These are phyloP conservation scores for Calyptommatus sinebrachiatus DNA, from an alignment of 2,113 vertebrate species.

Conservation along the genomic window DNA sequence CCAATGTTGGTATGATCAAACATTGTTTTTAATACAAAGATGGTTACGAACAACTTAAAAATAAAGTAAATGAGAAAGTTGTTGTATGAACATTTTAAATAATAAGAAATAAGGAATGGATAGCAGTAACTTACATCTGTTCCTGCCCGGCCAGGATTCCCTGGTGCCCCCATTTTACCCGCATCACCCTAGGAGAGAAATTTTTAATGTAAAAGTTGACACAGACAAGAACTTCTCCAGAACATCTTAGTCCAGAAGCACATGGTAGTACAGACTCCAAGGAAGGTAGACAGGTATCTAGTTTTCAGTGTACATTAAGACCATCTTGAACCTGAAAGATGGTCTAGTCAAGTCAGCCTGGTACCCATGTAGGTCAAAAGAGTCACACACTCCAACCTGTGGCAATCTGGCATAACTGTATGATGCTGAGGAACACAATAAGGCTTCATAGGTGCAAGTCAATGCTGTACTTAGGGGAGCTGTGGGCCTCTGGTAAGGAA, in stretches of 20 bases:
- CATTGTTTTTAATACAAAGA: no score
- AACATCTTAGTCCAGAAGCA: no score
- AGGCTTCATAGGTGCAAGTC: no score
- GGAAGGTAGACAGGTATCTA: not conserved
- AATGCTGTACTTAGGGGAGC: no score
- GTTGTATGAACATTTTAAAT: not conserved
- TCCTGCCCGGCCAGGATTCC: slow-evolving; percentile 79
- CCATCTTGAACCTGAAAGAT: not conserved
- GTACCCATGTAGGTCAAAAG: not conserved
- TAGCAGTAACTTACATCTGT: slow-evolving; percentile 75
- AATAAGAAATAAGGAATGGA: not conserved
- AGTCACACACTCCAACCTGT: no score
- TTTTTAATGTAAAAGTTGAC: not conserved
- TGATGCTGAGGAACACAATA: no score
- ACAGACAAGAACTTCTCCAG: not conserved
- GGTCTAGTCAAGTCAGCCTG: not conserved
- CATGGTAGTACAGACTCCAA: not conserved
- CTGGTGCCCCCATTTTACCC: slow-evolving; percentile 83
- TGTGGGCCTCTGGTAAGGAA: no score
- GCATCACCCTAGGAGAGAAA: slow-evolving; percentile 80
- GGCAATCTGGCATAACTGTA: no score
- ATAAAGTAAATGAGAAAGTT: not conserved
- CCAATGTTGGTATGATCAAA: no score
- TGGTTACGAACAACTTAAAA: not conserved
- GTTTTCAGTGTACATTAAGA: no score